A percentile compares a stretch with the other conserved stretches of the same genome.
Evolutionary conservation across 2,888 invertebrate species (phyloP).

Genomic region (Diadegma fenestrale): DNA sequence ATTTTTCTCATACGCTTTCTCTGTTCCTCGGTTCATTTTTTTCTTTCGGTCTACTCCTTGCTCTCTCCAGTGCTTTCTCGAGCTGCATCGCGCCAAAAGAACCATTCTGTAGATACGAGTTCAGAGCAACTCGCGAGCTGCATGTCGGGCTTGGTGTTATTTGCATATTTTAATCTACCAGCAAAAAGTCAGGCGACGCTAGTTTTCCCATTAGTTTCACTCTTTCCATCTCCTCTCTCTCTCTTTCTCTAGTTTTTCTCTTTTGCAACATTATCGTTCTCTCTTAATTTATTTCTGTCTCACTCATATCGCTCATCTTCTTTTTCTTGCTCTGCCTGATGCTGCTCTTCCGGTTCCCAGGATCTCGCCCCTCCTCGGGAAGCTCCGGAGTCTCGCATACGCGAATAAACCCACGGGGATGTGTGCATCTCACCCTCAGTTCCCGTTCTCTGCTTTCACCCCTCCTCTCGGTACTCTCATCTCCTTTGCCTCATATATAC

Average conservation of each 20-base stretch:
- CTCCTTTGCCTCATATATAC: not conserved
- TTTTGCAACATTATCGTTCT: conserved; percentile 59
- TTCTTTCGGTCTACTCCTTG: not conserved
- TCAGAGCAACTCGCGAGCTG: conserved; percentile 56
- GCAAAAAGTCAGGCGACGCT: conserved; percentile 74
- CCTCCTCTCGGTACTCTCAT: not conserved
- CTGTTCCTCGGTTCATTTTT: too few species aligned
- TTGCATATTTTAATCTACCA: conserved; percentile 83
- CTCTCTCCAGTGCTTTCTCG: conserved; percentile 34
- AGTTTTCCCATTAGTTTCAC: conserved; percentile 72
- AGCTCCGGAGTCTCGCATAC: conserved; percentile 39
- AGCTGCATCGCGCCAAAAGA: conserved; percentile 30
- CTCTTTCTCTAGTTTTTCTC: conserved; percentile 28
- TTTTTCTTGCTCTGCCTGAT: conserved; percentile 54
- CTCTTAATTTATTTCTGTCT: conserved; percentile 1
- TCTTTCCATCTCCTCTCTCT: conserved; percentile 34
- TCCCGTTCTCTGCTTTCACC: too few species aligned
- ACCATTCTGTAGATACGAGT: conserved; percentile 64
- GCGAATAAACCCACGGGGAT: conserved; percentile 53
- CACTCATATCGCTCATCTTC: conserved; percentile 25
- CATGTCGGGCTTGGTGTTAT: conserved; percentile 73
- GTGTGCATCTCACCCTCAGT: conserved; percentile 24
- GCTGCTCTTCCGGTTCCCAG: conserved; percentile 64
- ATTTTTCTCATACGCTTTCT: not conserved
- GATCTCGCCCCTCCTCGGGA: conserved; percentile 34